phyloP scores from a whole-genome alignment of 2,797 vertebrate species.

The Furcifer pardalis region DNA sequence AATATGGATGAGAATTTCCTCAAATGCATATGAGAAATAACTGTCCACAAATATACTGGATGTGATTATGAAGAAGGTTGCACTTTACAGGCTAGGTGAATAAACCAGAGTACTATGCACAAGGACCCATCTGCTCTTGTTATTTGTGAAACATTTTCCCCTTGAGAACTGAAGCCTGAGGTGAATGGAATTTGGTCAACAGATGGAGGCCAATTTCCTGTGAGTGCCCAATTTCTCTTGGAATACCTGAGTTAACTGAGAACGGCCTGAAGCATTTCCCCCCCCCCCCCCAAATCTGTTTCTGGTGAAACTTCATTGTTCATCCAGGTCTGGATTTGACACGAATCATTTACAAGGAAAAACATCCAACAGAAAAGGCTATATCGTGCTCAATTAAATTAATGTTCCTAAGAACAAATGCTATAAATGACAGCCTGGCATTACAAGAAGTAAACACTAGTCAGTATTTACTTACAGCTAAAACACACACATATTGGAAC shows the following conservation, averaged over 20 bases:
- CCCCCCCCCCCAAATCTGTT: constrained; percentile 55
- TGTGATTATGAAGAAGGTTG: background rate
- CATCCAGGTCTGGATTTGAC: constrained; percentile 29
- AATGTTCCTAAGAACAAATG: constrained; percentile 54
- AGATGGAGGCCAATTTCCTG: constrained; percentile 60
- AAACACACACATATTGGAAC: constrained; percentile 22
- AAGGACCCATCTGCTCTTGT: constrained; percentile 57
- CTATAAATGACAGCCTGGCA: constrained; percentile 36
- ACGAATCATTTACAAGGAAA: constrained; percentile 62
- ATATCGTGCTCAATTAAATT: constrained; percentile 56
- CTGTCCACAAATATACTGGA: background rate
- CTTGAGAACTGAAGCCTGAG: background rate
- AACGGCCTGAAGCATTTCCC: constrained; percentile 50
- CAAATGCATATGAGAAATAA: background rate
- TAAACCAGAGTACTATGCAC: constrained; percentile 25
- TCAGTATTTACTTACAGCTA: background rate
- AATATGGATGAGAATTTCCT: no score
- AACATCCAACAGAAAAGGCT: constrained; percentile 45
- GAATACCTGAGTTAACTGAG: constrained; percentile 40
- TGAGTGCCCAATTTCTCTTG: constrained; percentile 46
- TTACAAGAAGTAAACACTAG: constrained; percentile 9
- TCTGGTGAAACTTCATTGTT: constrained; percentile 57
- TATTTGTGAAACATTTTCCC: constrained; percentile 30
- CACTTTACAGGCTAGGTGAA: background rate
- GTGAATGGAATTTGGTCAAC: constrained; percentile 50